Percentiles rank a stretch among this genome's conserved stretches.
These are phyloP conservation scores for Quadroppia sp. DNA, from an alignment of 2,888 invertebrate species.

Conservation along the genomic window DNA sequence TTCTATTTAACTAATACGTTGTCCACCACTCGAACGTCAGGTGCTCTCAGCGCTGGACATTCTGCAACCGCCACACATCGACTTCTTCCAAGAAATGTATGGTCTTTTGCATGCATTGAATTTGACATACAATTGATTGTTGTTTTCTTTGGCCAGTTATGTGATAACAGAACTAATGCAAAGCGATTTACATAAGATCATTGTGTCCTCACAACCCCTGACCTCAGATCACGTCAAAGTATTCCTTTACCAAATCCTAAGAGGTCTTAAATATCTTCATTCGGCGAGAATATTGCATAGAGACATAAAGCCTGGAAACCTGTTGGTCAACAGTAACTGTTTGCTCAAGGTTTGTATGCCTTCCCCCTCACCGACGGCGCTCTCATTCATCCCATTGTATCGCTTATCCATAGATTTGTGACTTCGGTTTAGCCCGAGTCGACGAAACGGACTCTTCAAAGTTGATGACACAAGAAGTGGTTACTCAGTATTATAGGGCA, in stretches of 20 bases:
- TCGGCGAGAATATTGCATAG: constrained; percentile 96
- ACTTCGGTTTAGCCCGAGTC: constrained; percentile 96
- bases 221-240: constrained; percentile 99
- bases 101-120: not conserved
- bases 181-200: constrained; percentile 99
- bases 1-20: constrained; percentile 54
- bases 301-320: constrained; percentile 98
- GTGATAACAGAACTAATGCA: constrained; percentile 99
- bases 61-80: constrained; percentile 95
- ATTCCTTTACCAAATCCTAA: constrained; percentile 98
- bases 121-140: not conserved
- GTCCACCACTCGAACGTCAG: constrained; percentile 60
- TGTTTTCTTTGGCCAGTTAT: constrained; percentile 65
- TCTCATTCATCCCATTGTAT: constrained; percentile 2
- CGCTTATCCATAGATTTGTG: constrained; percentile 73
- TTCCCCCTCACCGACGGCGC: not conserved
- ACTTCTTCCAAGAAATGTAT: constrained; percentile 99
- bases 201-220: constrained; percentile 97
- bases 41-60: constrained; percentile 97
- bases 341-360: constrained; percentile 71
- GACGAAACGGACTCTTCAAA: constrained; percentile 89
- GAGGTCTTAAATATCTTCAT: constrained; percentile 97
- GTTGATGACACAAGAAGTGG: constrained; percentile 99
- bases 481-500: constrained; percentile 98
- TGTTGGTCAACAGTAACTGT: constrained; percentile 98